These are phyloP conservation scores for Podabrus alpinus DNA, from an alignment of 2,888 invertebrate species.

Conservation along the genomic window DNA sequence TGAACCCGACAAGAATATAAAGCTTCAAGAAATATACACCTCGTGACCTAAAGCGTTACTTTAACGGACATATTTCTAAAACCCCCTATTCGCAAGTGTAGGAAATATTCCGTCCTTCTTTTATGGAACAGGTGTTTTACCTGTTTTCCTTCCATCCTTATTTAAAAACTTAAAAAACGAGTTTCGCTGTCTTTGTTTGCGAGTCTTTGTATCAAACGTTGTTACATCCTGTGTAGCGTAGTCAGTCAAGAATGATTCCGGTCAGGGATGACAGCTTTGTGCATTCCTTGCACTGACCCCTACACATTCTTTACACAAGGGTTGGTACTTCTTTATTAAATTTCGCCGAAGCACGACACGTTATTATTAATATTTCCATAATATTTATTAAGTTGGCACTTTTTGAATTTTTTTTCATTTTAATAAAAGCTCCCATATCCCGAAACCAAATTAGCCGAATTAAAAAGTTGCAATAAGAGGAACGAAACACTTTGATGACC, in stretches of 20 bases:
- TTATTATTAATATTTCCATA: neutral
- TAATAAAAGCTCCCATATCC: neutral
- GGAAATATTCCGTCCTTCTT: constrained; percentile 5
- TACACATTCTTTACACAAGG: constrained; percentile 37
- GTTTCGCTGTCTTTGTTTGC: constrained; percentile 7
- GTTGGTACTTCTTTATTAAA: constrained; percentile 34
- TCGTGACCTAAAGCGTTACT: constrained; percentile 30
- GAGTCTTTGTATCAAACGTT: constrained; percentile 14
- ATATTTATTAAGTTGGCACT: neutral
- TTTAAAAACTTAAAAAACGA: neutral
- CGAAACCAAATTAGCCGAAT: neutral
- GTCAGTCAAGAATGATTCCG: constrained; percentile 35
- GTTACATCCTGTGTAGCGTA: constrained; percentile 14
- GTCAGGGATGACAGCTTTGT: constrained; percentile 37
- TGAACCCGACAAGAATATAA: constrained; percentile 27
- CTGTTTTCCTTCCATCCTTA: constrained; percentile 8
- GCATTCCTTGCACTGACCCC: constrained; percentile 37
- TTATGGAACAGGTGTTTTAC: constrained; percentile 15
- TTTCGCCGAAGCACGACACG: neutral
- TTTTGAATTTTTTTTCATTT: neutral
- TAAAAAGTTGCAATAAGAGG: neutral
- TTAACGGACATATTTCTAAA: constrained; percentile 24
- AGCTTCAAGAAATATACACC: constrained; percentile 29
- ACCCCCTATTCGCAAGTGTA: constrained; percentile 22
- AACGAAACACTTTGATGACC: constrained; percentile 1